These are phyloP conservation scores for Rhagoletis pomonella DNA, from an alignment of 1,140 invertebrate species.

Conservation along the genomic window DNA sequence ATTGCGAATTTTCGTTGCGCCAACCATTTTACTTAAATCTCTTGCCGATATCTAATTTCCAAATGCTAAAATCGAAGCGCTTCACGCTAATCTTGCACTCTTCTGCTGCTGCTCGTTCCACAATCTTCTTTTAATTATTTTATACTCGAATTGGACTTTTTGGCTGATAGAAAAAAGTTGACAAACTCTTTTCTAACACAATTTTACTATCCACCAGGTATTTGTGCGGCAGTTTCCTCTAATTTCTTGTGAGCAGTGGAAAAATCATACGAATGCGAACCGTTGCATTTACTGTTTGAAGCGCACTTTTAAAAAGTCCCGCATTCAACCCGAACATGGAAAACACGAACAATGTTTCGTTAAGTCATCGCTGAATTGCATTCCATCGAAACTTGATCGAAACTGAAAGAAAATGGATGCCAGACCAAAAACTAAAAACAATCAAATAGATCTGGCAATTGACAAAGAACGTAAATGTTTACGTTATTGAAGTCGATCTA, in stretches of 20 bases:
- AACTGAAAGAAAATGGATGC: not conserved
- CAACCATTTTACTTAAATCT: slow-evolving; percentile 1
- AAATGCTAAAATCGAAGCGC: too few relatives aligned
- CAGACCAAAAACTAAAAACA: not conserved
- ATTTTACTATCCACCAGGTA: not conserved
- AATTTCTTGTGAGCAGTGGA: not conserved
- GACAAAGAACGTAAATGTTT: too few relatives aligned
- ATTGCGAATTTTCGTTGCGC: slow-evolving; percentile 34
- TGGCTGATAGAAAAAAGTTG: slow-evolving; percentile 7
- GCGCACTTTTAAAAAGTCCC: slow-evolving; percentile 55
- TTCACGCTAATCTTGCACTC: not conserved
- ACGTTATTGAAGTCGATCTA: too few relatives aligned
- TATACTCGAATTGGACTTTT: slow-evolving; percentile 23
- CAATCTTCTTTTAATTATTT: not conserved
- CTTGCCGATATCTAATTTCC: too few relatives aligned
- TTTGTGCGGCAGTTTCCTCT: not conserved
- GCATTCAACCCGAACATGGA: slow-evolving; percentile 43
- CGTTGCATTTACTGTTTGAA: slow-evolving; percentile 58
- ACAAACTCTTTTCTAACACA: slow-evolving; percentile 25
- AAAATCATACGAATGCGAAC: slow-evolving; percentile 35
- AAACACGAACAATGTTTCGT: slow-evolving; percentile 31
- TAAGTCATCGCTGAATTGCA: not conserved
- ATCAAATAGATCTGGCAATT: too few relatives aligned
- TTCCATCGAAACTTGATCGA: not conserved
- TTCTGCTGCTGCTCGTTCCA: not conserved